Percentiles rank a stretch among this genome's conserved stretches.
These are phyloP conservation scores for Lophotriccus pileatus DNA, from an alignment of 2,797 vertebrate genomes.

Conservation along the genomic window DNA sequence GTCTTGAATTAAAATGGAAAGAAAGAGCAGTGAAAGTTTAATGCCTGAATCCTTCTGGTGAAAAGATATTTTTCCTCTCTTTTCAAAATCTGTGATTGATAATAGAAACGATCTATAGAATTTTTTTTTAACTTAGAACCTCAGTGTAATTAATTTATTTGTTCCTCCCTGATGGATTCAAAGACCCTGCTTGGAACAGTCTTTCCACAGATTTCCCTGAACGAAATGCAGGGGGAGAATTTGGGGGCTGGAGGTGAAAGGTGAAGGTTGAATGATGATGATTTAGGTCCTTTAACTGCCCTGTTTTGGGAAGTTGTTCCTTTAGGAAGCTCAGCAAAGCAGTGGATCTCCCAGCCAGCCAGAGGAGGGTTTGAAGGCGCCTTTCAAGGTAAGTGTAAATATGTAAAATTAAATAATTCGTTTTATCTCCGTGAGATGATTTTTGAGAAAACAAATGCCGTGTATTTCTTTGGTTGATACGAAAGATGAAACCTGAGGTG, in stretches of 20 bases:
- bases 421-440: not conserved
- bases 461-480: not conserved
- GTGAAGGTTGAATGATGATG: not conserved
- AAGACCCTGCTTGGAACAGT: not conserved
- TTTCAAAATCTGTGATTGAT: not conserved
- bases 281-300: not conserved
- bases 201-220: not conserved
- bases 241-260: not conserved
- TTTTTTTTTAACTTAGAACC: not conserved
- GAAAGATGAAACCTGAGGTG: not conserved
- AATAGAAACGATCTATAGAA: not conserved
- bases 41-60: not conserved
- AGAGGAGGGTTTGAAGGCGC: not conserved
- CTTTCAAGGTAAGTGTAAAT: not conserved
- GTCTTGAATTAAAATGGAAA: not conserved
- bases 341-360: not conserved
- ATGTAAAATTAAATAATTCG: not conserved
- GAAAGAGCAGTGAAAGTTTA: not conserved
- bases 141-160: not conserved
- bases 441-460: not conserved
- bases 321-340: not conserved
- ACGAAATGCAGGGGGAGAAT: not conserved
- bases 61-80: not conserved
- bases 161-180: not conserved
- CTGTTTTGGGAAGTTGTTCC: not conserved